Evolutionary conservation across 2,113 vertebrate species (phyloP), one percentile per base, ranked within the genome.

Genomic region (Pelobates fuscus): DNA sequence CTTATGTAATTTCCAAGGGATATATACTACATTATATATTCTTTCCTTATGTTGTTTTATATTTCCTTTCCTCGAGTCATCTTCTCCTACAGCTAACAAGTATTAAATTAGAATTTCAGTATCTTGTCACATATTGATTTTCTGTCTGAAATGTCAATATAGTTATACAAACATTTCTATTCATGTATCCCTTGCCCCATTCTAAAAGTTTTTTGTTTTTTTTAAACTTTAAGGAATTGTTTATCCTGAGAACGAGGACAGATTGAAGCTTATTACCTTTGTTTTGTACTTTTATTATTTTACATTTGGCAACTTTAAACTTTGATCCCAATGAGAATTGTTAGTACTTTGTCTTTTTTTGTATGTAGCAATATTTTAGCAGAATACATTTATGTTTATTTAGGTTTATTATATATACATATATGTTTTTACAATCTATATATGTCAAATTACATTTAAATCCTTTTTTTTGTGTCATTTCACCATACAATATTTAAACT

Each of bases 101-200:
- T 55, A 23, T 23, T 55, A 73, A 73, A 73, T 73, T 73, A 26
- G 46, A 60, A 65, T 73, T 73, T 65, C 37, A 64, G 21, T 43
- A 10, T 65, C 46, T 44, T 65, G 71, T 44, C 27, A 65, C 27
- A 24, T 73, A 73, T 73, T 65, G 71, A 73, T 73, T 65, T 73
- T 5, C 71, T 73, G 61, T 73, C 71, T 64, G 8, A 54, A 62
- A 63, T 63, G 70, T 63, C 70, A 62, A 63, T 72, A 52, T 54
- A 32, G 26, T 72, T 72, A 72, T 64, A 37, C 18, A 5, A 73
- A 73, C 60, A 73, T 65, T 65, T 73, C 46, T 65, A n/a, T 65
- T 73, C 46, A 65, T 55, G 70, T 52, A 29, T 73, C 21, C 29
- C 52, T 73, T 54, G 57, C 41, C 25, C 60, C 65, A 55, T 57